Evolutionary conservation across 2,113 vertebrate species (phyloP).

Genomic region (Merops nubicus): DNA sequence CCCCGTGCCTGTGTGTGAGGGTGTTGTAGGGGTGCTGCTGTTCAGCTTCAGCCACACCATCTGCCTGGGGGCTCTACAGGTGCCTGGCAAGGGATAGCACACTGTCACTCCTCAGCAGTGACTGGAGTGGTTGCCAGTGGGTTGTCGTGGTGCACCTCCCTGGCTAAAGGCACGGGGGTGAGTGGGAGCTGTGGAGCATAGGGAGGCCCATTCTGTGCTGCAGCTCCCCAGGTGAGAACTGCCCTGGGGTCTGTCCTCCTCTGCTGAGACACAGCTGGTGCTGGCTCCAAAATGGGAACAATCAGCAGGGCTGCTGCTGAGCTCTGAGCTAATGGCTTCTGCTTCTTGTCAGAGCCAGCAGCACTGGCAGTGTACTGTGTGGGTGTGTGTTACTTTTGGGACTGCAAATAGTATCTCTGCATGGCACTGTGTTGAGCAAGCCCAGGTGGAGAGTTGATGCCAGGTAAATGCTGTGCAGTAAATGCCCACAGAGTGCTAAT

Average conservation of each 20-base stretch:
- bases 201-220: background rate
- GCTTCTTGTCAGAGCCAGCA: background rate
- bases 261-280: accelerated
- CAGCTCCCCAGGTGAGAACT: background rate
- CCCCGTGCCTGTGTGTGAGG: background rate
- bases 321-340: background rate
- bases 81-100: background rate
- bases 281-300: background rate
- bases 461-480: background rate
- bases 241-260: background rate
- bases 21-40: background rate
- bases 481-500: background rate
- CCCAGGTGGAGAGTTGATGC: background rate
- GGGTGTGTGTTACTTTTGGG: background rate
- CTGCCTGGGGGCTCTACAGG: background rate
- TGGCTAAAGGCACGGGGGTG: background rate
- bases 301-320: background rate
- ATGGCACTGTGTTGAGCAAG: background rate
- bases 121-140: background rate
- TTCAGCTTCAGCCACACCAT: background rate
- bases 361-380: background rate
- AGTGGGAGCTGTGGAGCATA: accelerated
- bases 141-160: background rate
- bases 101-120: background rate
- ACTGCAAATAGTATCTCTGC: conserved; percentile 3